These are phyloP conservation scores for Nicator chloris DNA, from an alignment of 2,113 vertebrate species.

Conservation along the genomic window DNA sequence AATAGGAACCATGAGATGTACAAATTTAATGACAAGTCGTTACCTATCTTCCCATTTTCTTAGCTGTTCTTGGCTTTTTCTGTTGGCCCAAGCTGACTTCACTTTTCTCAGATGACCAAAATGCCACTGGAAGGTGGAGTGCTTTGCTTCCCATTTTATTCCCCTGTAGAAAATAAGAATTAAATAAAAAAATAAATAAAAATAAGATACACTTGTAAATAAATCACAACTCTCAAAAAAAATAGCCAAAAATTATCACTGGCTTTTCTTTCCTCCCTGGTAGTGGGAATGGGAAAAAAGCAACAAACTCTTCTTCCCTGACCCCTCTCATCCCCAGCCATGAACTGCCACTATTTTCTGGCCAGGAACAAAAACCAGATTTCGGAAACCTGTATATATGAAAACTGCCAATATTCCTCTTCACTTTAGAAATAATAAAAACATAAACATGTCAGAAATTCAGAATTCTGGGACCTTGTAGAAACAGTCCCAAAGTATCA, in stretches of 20 bases:
- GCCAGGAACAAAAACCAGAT: background rate
- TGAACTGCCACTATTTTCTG: background rate
- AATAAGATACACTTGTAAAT: background rate
- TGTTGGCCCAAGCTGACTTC: background rate
- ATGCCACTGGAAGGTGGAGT: background rate
- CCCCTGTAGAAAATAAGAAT: background rate
- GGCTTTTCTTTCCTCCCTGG: background rate
- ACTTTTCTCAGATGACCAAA: background rate
- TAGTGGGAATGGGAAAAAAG: background rate
- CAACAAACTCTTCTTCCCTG: background rate
- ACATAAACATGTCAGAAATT: background rate
- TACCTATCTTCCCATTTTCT: background rate
- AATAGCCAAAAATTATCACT: background rate
- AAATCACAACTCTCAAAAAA: background rate
- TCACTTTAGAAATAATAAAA: background rate
- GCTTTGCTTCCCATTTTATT: background rate
- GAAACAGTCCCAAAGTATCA: background rate
- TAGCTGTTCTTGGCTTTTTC: background rate
- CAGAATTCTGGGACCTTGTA: background rate
- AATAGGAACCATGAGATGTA: background rate
- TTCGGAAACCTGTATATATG: background rate
- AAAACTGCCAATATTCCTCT: background rate
- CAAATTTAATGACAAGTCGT: background rate
- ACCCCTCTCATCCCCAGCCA: background rate
- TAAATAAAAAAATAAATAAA: no score